Percentiles rank a stretch among this genome's conserved stretches.
Evolutionary conservation across 2,888 invertebrate genomes (phyloP).

Genomic region (Caenorhabditis angaria): DNA sequence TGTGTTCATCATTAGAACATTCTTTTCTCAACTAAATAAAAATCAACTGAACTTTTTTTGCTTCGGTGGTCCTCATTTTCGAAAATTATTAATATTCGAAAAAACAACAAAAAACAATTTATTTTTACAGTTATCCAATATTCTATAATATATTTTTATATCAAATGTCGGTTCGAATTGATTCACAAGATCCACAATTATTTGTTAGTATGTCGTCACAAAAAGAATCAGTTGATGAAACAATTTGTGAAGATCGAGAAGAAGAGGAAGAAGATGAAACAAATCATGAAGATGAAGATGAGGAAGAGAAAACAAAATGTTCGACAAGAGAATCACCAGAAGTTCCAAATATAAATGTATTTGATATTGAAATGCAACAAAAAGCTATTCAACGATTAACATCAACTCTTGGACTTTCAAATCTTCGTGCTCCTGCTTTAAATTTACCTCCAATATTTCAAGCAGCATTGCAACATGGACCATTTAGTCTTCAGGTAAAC

Average conservation of each 20-base stretch:
- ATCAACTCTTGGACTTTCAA: slow-evolving; percentile 33
- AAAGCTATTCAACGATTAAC: slow-evolving; percentile 64
- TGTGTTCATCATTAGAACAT: slow-evolving; percentile 41
- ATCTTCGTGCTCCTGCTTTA: slow-evolving; percentile 52
- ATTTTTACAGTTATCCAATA: slow-evolving; percentile 4
- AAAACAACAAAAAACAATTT: slow-evolving; percentile 2
- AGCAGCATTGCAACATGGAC: slow-evolving; percentile 52
- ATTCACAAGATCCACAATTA: slow-evolving; percentile 41
- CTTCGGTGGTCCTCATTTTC: slow-evolving; percentile 3
- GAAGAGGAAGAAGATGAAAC: slow-evolving; percentile 14
- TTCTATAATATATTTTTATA: neutral
- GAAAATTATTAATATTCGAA: too few relatives aligned
- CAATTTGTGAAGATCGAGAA: slow-evolving; percentile 22
- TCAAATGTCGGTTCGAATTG: slow-evolving; percentile 41
- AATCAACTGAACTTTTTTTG: too few relatives aligned
- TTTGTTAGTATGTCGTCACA: slow-evolving; percentile 40
- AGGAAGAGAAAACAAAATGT: slow-evolving; percentile 4
- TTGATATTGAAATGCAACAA: slow-evolving; percentile 63
- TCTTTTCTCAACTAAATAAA: slow-evolving; percentile 9
- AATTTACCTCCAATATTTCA: slow-evolving; percentile 58
- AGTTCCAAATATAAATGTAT: slow-evolving; percentile 25
- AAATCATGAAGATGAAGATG: slow-evolving; percentile 13
- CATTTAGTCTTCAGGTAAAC: slow-evolving; percentile 48
- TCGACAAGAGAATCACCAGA: slow-evolving; percentile 39
- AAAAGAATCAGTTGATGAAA: slow-evolving; percentile 15